phyloP scores from a whole-genome alignment of 2,797 vertebrate genomes.

The Chelonia mydas region DNA sequence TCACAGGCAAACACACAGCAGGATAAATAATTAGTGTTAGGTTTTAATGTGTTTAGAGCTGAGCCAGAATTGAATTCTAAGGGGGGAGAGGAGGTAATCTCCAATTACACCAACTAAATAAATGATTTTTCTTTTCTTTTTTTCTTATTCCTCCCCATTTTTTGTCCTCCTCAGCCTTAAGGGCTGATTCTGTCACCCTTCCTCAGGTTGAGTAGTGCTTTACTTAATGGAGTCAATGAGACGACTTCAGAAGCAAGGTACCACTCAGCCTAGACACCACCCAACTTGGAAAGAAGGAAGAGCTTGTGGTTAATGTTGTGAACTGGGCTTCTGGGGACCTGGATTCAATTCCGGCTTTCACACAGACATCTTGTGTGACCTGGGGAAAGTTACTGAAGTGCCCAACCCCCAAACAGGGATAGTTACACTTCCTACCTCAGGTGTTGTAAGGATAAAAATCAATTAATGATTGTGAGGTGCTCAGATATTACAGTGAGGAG shows the following conservation, averaged over 20 bases:
- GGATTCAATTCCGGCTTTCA: background rate
- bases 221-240: background rate
- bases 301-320: background rate
- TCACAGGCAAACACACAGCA: background rate
- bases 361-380: background rate
- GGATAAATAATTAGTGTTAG: background rate
- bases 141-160: background rate
- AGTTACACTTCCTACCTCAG: background rate
- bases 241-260: background rate
- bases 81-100: background rate
- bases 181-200: background rate
- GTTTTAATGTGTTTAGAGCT: background rate
- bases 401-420: no score
- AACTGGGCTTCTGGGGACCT: background rate
- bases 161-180: background rate
- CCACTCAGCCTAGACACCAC: background rate
- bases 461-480: background rate
- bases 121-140: background rate
- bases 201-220: background rate
- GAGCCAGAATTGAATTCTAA: background rate
- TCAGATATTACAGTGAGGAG: background rate
- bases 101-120: background rate
- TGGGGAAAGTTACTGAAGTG: background rate
- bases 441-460: no score
- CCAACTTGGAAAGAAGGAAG: background rate